phyloP scores from a whole-genome alignment of 2,888 invertebrate genomes.

The Tricholauxania praeusta region DNA sequence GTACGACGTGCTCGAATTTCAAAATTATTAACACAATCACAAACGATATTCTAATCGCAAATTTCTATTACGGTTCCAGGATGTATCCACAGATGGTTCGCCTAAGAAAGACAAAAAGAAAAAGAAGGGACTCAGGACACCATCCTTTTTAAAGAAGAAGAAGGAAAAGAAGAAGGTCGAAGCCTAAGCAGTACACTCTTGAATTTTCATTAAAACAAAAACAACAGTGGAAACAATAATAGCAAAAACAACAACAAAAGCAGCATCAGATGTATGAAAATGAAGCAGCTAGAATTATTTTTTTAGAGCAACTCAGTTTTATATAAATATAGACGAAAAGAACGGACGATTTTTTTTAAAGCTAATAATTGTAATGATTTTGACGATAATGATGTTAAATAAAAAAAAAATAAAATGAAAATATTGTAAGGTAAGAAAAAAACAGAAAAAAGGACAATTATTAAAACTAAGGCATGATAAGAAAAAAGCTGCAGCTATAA shows the following conservation, averaged over 20 bases:
- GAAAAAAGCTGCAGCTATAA: too few species aligned
- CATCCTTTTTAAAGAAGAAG: constrained; percentile 98
- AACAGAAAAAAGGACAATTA: background rate
- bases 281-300: constrained; percentile 20
- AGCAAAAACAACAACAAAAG: constrained; percentile 1
- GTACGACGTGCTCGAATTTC: background rate
- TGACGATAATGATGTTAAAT: too few species aligned
- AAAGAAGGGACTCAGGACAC: constrained; percentile 97
- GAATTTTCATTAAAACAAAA: constrained; percentile 11
- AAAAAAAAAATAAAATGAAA: constrained; percentile 2
- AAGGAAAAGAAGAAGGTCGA: constrained; percentile 84
- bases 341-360: too few species aligned
- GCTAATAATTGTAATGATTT: too few species aligned
- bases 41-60: constrained; percentile 66
- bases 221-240: constrained; percentile 16
- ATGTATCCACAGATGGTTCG: constrained; percentile 91
- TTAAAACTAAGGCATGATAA: background rate
- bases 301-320: constrained; percentile 15
- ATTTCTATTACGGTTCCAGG: constrained; percentile 72
- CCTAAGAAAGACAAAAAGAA: constrained; percentile 98
- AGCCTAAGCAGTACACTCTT: constrained; percentile 57
- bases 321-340: background rate
- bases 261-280: constrained; percentile 18
- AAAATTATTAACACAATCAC: constrained; percentile 46
- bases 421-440: background rate